Conservation (phyloP, 2,888 invertebrate species). For the Creontiades dilutus region DNA sequence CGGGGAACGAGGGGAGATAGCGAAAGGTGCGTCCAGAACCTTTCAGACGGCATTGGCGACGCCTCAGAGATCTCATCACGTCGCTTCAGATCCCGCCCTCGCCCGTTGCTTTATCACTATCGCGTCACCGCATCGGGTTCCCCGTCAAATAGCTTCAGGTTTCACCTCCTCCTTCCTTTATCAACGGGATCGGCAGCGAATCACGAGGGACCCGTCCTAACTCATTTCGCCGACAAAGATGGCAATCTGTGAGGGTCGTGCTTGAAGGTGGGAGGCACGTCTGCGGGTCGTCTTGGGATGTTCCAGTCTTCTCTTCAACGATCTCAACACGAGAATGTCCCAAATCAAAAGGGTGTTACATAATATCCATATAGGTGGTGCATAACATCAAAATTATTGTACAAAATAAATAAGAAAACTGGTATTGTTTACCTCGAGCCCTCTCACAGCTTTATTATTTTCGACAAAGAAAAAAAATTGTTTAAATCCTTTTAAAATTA, state of each 20-base stretch:
- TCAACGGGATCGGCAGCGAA: constrained; percentile 11
- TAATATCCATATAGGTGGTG: no score
- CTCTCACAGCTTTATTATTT: no score
- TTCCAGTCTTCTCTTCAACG: neutral
- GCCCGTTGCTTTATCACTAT: neutral
- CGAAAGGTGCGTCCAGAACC: neutral
- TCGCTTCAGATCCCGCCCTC: neutral
- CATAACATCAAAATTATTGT: no score
- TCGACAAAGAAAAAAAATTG: no score
- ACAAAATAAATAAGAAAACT: no score
- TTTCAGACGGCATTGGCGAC: constrained; percentile 32
- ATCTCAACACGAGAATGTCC: no score
- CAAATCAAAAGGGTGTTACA: no score
- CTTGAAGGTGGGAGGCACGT: neutral
- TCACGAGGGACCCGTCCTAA: neutral
- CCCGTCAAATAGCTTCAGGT: neutral
- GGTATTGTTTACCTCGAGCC: no score
- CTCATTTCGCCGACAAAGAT: neutral
- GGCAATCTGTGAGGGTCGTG: neutral
- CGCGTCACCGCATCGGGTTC: neutral
- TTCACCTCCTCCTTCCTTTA: neutral
- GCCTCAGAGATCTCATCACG: constrained; percentile 25
- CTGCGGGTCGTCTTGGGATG: neutral
- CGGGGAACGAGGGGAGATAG: neutral
- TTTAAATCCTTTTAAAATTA: no score